phyloP scores from a whole-genome alignment of 1,140 invertebrate genomes.

The Zophobas morio region DNA sequence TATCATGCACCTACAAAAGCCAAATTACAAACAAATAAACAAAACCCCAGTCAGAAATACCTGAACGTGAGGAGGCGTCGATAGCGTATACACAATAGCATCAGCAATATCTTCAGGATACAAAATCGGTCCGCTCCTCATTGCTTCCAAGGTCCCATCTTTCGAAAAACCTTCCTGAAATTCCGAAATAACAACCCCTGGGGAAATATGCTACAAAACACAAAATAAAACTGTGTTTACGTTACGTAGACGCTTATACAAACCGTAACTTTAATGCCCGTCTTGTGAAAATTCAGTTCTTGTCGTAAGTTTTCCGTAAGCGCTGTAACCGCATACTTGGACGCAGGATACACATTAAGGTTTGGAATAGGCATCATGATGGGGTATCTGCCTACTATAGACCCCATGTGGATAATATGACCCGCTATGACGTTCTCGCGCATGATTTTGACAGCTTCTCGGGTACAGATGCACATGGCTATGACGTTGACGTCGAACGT shows the following conservation, averaged over 20 bases:
- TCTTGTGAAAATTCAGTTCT: constrained; percentile 68
- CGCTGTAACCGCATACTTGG: constrained; percentile 72
- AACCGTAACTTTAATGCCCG: constrained; percentile 68
- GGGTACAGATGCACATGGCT: constrained; percentile 71
- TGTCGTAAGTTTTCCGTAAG: constrained; percentile 71
- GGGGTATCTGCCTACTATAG: constrained; percentile 70
- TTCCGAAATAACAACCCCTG: constrained; percentile 73
- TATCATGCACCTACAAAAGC: constrained; percentile 25
- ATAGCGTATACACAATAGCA: constrained; percentile 69
- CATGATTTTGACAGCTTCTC: constrained; percentile 74
- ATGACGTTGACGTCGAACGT: constrained; percentile 74
- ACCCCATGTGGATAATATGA: constrained; percentile 68
- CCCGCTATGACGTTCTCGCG: constrained; percentile 63
- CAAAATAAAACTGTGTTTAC: neutral
- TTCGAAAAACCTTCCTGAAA: constrained; percentile 23
- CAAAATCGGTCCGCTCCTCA: constrained; percentile 62
- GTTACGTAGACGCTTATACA: constrained; percentile 19
- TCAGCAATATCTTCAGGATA: constrained; percentile 70
- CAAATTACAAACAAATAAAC: neutral
- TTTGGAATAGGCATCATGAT: constrained; percentile 48
- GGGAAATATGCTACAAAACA: constrained; percentile 70
- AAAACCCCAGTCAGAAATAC: constrained; percentile 47
- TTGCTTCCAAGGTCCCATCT: constrained; percentile 1
- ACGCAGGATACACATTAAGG: constrained; percentile 70
- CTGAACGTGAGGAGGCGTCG: constrained; percentile 69